Base-by-base conservation (phyloP, 2,113 vertebrate genomes). In the Elanoides forficatus region DNA sequence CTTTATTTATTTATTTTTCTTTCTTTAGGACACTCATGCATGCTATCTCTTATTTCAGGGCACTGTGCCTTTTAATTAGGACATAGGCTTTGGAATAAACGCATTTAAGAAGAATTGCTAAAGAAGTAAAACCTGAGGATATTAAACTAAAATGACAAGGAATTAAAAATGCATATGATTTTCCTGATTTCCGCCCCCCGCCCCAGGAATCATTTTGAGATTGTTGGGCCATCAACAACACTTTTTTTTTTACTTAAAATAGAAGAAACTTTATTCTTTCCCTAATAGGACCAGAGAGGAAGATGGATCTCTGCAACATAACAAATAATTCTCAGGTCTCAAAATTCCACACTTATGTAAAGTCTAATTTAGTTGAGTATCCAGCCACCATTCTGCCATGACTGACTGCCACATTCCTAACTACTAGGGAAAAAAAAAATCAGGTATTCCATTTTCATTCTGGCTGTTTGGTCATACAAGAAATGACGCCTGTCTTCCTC, bases 61-160 rank as follows among this genome's bases (percentile, higher is more conserved):
- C 80, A 65, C 63, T 59, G 52, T 62, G 60, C 40, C 86, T 97
- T 95, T 95, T 94, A 96, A 95, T 95, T 89, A 95, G 84, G 94
- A 75, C 56, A 38, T 48, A 42, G 78, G 17, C 68, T 93, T 88
- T 90, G 58, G 83, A 95, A 82, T 38, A 93, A 93, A 58, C 4
- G 1, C 70, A 59, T 90, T 93, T 91, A 47, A 75, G 72, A 91
- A 72, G 42, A 86, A 88, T 50, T 79, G 58, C 59, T 66, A 25
- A 85, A 91, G 89, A 82, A 91, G 93, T 82, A 88, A 80, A 92
- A 76, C 79, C 88, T 73, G 38, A 52, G 45, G 71, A 83, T 40
- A 75, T 89, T 38, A 66, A 92, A 67, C 40, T 83, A 32, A 75
- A 85, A 76, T 58, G 29, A 55, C 38, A 80, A 76, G 48, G 45